These are phyloP conservation scores for Callithrix jacchus DNA, from an alignment of 2,113 vertebrate species.

Conservation along the genomic window DNA sequence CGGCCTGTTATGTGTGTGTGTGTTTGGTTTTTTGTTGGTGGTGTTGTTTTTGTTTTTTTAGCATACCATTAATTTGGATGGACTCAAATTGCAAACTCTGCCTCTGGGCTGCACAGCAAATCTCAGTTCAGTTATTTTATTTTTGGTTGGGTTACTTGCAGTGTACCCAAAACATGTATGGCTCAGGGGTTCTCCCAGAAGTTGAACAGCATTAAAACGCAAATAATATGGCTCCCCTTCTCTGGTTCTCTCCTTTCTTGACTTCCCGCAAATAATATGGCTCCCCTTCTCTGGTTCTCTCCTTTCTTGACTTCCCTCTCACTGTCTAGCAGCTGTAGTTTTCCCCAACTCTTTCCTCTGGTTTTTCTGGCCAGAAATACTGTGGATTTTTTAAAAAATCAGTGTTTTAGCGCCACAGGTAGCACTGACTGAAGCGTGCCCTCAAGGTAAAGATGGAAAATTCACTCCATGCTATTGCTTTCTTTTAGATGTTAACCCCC, in stretches of 20 bases:
- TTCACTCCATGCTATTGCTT: neutral
- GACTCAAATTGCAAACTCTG: neutral
- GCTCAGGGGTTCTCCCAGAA: neutral
- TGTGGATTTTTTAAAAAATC: neutral
- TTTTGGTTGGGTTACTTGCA: neutral
- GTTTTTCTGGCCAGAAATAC: neutral
- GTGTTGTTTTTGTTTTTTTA: neutral
- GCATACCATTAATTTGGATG: neutral
- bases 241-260: neutral
- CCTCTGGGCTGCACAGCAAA: neutral
- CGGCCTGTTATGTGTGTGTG: no score
- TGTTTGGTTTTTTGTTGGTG: neutral
- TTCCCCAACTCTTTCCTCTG: neutral
- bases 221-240: neutral
- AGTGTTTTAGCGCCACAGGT: neutral
- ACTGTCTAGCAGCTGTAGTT: neutral
- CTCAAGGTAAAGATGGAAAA: neutral
- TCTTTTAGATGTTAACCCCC: neutral
- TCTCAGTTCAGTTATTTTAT: neutral
- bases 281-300: neutral
- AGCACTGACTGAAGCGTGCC: neutral
- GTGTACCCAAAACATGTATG: neutral
- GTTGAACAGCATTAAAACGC: neutral
- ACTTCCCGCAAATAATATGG: neutral
- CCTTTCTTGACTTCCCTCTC: neutral